These are phyloP conservation scores for Pangasius sanitwongsei DNA, from an alignment of 2,797 vertebrate species.

Conservation along the genomic window DNA sequence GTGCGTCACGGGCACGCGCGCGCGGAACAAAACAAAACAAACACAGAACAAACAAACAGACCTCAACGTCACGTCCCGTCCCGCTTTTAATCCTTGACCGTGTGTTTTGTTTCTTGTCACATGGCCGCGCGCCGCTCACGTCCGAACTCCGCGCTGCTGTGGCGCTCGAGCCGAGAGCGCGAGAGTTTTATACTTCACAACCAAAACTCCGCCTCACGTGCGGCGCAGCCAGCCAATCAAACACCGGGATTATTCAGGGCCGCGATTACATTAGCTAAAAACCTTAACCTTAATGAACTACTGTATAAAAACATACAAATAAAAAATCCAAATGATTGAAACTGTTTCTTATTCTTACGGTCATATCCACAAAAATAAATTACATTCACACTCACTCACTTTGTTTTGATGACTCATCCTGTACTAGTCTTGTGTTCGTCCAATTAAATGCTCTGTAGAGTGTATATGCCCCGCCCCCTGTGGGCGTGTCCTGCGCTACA, in stretches of 20 bases:
- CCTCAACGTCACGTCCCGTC: not conserved
- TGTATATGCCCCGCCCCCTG: not conserved
- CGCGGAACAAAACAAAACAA: not conserved
- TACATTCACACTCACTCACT: too few species aligned
- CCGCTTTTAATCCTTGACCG: not conserved
- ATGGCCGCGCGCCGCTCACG: not conserved
- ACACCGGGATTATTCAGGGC: not conserved
- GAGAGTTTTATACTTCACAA: not conserved
- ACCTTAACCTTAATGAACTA: too few species aligned
- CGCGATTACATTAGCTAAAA: not conserved
- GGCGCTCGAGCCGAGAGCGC: not conserved
- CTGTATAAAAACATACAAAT: not conserved
- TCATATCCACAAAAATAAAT: not conserved
- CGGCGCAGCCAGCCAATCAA: not conserved
- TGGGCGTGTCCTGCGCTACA: too few species aligned
- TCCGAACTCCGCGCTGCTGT: not conserved
- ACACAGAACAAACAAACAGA: not conserved
- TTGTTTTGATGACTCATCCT: not conserved
- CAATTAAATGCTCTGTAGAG: not conserved
- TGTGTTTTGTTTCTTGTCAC: not conserved
- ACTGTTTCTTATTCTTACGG: not conserved
- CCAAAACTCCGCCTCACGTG: not conserved
- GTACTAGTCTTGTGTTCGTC: too few species aligned
- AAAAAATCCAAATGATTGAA: not conserved
- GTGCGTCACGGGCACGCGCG: not conserved